phyloP scores from a whole-genome alignment of 2,888 invertebrate genomes.

The Strigamia crassipes region DNA sequence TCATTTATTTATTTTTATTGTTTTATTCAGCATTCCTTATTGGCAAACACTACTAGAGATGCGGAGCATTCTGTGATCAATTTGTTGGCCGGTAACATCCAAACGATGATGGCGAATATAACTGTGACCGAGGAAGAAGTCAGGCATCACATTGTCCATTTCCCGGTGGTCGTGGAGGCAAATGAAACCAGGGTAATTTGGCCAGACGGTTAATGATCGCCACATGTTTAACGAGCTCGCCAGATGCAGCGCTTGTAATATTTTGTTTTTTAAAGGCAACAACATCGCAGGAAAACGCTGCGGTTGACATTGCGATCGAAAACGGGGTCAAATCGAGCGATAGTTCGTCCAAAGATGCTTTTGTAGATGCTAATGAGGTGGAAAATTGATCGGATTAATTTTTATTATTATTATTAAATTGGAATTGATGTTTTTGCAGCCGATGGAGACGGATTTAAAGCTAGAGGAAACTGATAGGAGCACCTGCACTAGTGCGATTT shows the following conservation, averaged over 20 bases:
- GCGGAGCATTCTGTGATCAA: not conserved
- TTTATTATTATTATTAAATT: not conserved
- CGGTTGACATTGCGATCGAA: not conserved
- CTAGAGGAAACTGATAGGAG: not conserved
- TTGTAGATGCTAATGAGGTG: not conserved
- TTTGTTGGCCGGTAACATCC: conserved; percentile 43
- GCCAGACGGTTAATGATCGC: not conserved
- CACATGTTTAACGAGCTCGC: too few relatives aligned
- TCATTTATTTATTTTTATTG: conserved; percentile 23
- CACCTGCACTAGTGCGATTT: not conserved
- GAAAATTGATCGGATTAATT: not conserved
- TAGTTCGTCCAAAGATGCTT: not conserved
- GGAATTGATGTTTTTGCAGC: not conserved
- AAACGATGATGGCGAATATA: conserved; percentile 52
- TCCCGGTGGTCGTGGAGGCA: not conserved
- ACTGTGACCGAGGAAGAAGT: conserved; percentile 54
- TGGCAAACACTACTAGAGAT: not conserved
- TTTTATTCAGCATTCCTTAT: conserved; percentile 1
- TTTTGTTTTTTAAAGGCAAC: not conserved
- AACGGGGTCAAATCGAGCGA: not conserved
- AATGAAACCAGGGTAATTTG: not conserved
- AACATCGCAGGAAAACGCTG: not conserved
- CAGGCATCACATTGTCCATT: conserved; percentile 53
- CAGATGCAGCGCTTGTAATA: not conserved
- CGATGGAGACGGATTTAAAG: conserved; percentile 8